These are phyloP conservation scores for Dissostichus mawsoni DNA, from an alignment of 2,113 vertebrate species.

Conservation along the genomic window DNA sequence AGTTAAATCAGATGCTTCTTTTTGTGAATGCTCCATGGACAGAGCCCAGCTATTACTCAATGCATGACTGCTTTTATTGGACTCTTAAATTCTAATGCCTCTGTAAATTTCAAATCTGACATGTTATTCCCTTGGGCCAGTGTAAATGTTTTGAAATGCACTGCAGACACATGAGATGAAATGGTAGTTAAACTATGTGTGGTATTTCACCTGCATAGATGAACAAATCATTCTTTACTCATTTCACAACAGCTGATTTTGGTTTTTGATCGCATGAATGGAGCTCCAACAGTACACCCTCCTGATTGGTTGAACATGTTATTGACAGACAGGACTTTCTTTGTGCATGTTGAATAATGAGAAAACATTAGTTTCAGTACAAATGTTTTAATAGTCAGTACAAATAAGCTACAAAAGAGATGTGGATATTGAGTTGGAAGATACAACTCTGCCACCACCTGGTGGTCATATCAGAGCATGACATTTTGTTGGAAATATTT, in stretches of 20 bases:
- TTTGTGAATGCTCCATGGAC: background rate
- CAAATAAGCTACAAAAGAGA: conserved; percentile 64
- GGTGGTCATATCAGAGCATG: conserved; percentile 51
- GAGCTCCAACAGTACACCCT: background rate
- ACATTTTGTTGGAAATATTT: conserved; percentile 41
- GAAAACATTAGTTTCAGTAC: conserved; percentile 3
- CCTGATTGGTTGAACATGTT: background rate
- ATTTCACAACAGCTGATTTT: background rate
- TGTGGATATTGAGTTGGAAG: conserved; percentile 10
- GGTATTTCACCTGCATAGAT: background rate
- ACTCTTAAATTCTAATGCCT: background rate
- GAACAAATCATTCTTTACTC: background rate
- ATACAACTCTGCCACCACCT: conserved; percentile 64
- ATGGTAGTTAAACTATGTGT: background rate
- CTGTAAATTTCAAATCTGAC: background rate
- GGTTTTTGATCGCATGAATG: background rate
- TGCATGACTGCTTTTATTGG: background rate
- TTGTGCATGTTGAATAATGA: conserved; percentile 12
- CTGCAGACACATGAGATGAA: background rate
- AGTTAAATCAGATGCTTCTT: background rate
- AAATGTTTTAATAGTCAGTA: conserved; percentile 68
- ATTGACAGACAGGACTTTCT: background rate
- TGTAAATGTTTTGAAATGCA: background rate
- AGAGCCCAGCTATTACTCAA: background rate
- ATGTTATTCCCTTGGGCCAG: background rate